Evolutionary conservation across 2,888 invertebrate genomes (phyloP), one percentile per base, ranked within the genome.

Genomic region (Tetanocera ferruginea): DNA sequence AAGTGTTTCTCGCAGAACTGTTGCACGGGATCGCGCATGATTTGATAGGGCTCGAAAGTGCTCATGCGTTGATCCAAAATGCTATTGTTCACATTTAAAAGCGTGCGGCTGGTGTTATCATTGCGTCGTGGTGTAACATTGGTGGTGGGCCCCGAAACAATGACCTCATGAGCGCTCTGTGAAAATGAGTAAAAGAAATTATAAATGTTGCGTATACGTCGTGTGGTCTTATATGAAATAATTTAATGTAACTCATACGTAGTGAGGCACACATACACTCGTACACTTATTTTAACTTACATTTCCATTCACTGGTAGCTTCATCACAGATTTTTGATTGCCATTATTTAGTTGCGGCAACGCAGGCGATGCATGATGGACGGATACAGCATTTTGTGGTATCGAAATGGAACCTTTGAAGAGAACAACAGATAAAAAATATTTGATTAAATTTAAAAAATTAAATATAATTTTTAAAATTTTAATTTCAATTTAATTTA

Each of bases 1-100:
- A 97, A 90, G 87, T 98, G 97, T 89, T 98, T 98, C 89, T 97
- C 97, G 90, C 98, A 98, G 90, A 98, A 98, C 89, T 98, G 97
- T 86, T 97, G 97, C 57, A 98, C 96, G 0, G 96, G 96, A 88
- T 96, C 96, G 31, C 96, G 89, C 96, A 96, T 96, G 60, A 89
- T 89, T n/a, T 96, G 96, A 85, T 95, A 96, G 4, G 96, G 96
- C 89, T 96, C 96, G 89, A 96, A 96, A 73, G 96, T 96, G 86
- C 95, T 95, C 89, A 96, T 95, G 79, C 96, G 91, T 89, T 93
- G 91, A 80, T 91, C 90, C 80, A 90, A 85, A 19, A 89, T 88
- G 77, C 86, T 86, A 77, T 86, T 88, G 81, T 91, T 91, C 31
- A 92, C 91, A 87, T 93, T 94, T 77, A 95, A 92, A 85, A 95